Evolutionary conservation across 2,797 vertebrate species (phyloP).

Genomic region (Sebastolobus altivelis): DNA sequence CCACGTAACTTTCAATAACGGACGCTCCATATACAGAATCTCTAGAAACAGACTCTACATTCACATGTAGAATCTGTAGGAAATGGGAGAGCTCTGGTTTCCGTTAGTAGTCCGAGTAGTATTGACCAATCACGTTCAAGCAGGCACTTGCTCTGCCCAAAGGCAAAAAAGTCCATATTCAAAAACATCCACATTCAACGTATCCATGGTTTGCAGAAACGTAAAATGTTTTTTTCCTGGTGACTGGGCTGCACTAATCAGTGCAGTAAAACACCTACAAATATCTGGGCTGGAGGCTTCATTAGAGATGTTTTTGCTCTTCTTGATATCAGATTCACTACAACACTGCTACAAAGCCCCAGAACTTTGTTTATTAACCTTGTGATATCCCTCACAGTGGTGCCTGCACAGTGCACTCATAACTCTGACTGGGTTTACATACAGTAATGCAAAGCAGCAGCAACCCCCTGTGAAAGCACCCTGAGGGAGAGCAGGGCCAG

Average conservation of each 20-base stretch:
- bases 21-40: too few relatives aligned
- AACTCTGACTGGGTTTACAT: neutral
- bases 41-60: too few relatives aligned
- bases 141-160: too few relatives aligned
- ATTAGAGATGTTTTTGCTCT: neutral
- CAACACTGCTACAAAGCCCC: neutral
- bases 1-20: too few relatives aligned
- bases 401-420: neutral
- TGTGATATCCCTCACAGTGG: slow-evolving; percentile 3
- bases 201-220: neutral
- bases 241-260: neutral
- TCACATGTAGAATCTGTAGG: too few relatives aligned
- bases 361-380: slow-evolving; percentile 15
- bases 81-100: too few relatives aligned
- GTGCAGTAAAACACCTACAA: neutral
- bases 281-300: neutral
- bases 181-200: rapidly evolving
- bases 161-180: too few relatives aligned
- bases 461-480: neutral
- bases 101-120: too few relatives aligned
- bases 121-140: too few relatives aligned
- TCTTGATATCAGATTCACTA: neutral
- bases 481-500: slow-evolving; percentile 8
- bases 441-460: slow-evolving; percentile 24
- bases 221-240: too few relatives aligned